These are phyloP conservation scores for Zaprionus obscuricornis DNA, from an alignment of 2,888 invertebrate species.

Conservation along the genomic window DNA sequence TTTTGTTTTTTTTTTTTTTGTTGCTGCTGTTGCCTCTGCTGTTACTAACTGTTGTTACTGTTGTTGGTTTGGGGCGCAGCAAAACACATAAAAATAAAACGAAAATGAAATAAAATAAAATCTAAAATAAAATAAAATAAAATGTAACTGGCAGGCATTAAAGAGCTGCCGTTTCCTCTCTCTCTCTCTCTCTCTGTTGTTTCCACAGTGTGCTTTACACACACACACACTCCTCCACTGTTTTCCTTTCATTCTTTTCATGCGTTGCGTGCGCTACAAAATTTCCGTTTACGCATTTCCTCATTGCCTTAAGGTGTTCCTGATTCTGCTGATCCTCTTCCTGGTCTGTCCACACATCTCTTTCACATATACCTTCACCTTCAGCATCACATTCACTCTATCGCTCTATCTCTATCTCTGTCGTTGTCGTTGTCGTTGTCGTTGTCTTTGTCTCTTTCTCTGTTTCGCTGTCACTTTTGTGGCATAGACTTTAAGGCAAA, in stretches of 20 bases:
- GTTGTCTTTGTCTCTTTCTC: not conserved
- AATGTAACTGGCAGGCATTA: constrained; percentile 64
- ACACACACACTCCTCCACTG: not conserved
- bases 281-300: constrained; percentile 65
- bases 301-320: constrained; percentile 14
- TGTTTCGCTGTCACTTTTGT: not conserved
- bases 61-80: constrained; percentile 20
- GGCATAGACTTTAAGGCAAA: constrained; percentile 54
- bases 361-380: too few relatives aligned
- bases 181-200: constrained; percentile 7
- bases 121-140: constrained; percentile 46
- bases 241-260: not conserved
- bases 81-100: constrained; percentile 63
- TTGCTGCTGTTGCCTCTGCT: too few relatives aligned
- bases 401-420: not conserved
- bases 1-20: constrained; percentile 16
- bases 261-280: constrained; percentile 65
- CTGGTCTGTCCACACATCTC: not conserved
- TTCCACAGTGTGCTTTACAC: constrained; percentile 2
- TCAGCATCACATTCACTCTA: too few relatives aligned
- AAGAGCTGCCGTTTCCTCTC: constrained; percentile 33
- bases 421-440: too few relatives aligned
- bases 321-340: not conserved
- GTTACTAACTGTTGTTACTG: too few relatives aligned
- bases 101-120: constrained; percentile 59